Conservation (phyloP, 2,797 vertebrate genomes). For the Epinephelus awoara region DNA sequence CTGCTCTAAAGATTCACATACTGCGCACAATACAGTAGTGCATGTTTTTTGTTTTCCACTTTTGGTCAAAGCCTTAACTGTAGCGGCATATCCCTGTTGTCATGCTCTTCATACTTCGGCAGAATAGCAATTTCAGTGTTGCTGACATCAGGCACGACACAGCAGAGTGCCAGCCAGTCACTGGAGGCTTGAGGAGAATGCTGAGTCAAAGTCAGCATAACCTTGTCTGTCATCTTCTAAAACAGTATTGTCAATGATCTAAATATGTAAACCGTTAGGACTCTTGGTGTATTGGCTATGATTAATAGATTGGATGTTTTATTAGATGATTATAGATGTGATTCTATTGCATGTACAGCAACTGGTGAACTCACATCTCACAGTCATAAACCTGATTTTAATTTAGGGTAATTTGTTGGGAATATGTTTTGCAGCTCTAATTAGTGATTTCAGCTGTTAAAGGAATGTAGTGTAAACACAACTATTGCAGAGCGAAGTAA, state of each 20-base stretch:
- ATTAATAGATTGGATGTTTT: background rate
- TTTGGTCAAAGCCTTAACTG: background rate
- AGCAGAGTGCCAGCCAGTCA: slow-evolving; percentile 23
- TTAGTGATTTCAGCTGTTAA: background rate
- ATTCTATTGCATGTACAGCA: background rate
- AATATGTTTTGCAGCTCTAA: slow-evolving; percentile 1
- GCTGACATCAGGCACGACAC: slow-evolving; percentile 43
- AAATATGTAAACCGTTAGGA: too few relatives aligned
- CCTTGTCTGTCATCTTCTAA: slow-evolving; percentile 39
- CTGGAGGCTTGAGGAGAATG: slow-evolving; percentile 41
- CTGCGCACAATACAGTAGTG: too few relatives aligned
- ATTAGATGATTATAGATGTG: background rate
- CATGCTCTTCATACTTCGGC: background rate
- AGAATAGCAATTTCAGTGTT: slow-evolving; percentile 5
- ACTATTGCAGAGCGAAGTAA: background rate
- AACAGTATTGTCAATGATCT: background rate
- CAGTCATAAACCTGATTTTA: background rate
- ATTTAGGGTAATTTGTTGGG: background rate
- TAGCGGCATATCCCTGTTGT: background rate
- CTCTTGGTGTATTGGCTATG: background rate
- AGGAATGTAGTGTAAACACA: background rate
- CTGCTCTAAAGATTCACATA: background rate
- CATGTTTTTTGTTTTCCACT: background rate
- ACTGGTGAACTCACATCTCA: background rate
- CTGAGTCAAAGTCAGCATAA: slow-evolving; percentile 58